phyloP scores from a whole-genome alignment of 2,888 invertebrate species.

The Sarcophaga subvicina region DNA sequence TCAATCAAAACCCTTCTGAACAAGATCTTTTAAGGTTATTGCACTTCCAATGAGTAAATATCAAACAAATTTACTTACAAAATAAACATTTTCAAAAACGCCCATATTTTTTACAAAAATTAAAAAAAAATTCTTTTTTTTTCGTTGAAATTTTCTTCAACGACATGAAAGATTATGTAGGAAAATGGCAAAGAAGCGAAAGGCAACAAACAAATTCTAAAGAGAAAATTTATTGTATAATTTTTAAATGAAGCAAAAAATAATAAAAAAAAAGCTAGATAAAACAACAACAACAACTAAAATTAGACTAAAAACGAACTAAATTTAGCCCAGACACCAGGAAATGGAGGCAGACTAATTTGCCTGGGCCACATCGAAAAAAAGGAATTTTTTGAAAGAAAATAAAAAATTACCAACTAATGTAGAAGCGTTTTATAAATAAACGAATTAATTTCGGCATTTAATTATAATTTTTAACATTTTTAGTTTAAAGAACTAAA shows the following conservation, averaged over 20 bases:
- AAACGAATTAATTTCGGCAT: no score
- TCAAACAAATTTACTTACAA: background rate
- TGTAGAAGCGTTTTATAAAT: no score
- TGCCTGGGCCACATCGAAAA: background rate
- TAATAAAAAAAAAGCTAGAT: background rate
- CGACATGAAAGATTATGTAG: conserved; percentile 1
- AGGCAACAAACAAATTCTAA: conserved; percentile 5
- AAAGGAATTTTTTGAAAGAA: background rate
- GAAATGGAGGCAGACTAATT: background rate
- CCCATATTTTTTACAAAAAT: background rate
- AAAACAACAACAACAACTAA: background rate
- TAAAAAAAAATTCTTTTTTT: background rate
- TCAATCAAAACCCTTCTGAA: background rate
- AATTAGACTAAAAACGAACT: background rate
- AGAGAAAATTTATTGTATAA: background rate
- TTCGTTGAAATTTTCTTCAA: conserved; percentile 8
- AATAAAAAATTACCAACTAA: background rate
- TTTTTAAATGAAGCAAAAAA: background rate
- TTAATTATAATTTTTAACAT: no score
- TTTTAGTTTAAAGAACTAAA: no score
- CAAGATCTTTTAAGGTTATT: background rate
- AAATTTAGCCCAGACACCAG: background rate
- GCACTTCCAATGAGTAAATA: background rate
- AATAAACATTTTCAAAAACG: no score
- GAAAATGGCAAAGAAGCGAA: background rate